These are phyloP conservation scores for Lethenteron reissneri DNA, from an alignment of 2,113 vertebrate species.

Conservation along the genomic window DNA sequence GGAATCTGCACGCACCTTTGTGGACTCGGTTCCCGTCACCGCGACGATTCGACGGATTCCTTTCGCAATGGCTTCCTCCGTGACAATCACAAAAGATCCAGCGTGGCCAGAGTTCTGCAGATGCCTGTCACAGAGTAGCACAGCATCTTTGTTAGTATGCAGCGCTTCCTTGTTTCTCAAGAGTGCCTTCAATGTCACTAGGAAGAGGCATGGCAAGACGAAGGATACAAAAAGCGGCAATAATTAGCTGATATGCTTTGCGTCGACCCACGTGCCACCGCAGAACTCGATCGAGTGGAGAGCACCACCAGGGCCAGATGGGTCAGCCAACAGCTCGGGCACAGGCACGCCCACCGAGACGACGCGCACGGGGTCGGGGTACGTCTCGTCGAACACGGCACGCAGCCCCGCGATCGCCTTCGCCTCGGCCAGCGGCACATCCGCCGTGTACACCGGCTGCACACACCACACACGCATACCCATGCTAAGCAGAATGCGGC, in stretches of 20 bases:
- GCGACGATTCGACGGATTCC: constrained; percentile 87
- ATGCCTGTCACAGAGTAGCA: constrained; percentile 36
- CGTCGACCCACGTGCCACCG: constrained; percentile 68
- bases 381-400: constrained; percentile 90
- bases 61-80: constrained; percentile 91
- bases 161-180: no score
- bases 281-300: constrained; percentile 80
- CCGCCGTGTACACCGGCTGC: constrained; percentile 55
- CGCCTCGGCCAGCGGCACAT: constrained; percentile 51
- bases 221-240: no score
- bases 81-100: constrained; percentile 64
- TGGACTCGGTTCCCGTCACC: constrained; percentile 64
- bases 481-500: no score
- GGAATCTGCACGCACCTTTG: constrained; percentile 36
- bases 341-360: constrained; percentile 72
- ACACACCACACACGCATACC: background rate
- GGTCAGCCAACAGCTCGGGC: constrained; percentile 53
- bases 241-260: no score
- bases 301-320: constrained; percentile 48
- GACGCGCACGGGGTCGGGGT: constrained; percentile 77
- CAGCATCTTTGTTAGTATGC: background rate
- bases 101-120: constrained; percentile 61
- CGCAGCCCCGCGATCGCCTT: constrained; percentile 87
- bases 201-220: no score
- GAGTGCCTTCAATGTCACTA: no score